phyloP scores from a whole-genome alignment of 2,797 vertebrate genomes.

The Urosaurus nigricauda region DNA sequence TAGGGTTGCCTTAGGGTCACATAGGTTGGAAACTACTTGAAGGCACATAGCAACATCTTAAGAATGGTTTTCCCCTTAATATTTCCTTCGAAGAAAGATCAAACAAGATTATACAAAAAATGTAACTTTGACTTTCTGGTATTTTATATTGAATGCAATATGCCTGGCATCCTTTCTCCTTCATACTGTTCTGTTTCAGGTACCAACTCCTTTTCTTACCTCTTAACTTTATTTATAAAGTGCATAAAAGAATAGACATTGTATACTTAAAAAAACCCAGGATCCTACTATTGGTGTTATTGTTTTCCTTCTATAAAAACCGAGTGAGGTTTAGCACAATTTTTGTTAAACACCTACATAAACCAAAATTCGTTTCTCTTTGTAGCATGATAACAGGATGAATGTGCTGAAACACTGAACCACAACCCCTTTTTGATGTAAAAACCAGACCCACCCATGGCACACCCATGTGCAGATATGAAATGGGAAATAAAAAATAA shows the following conservation, averaged over 20 bases:
- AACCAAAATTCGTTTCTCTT: not conserved
- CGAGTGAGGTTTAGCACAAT: not conserved
- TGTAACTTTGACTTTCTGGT: not conserved
- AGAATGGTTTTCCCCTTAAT: not conserved
- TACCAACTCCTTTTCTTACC: not conserved
- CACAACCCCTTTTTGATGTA: not conserved
- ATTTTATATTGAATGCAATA: not conserved
- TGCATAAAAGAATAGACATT: too few relatives aligned
- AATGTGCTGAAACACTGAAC: not conserved
- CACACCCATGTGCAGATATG: not conserved
- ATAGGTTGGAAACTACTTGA: too few relatives aligned
- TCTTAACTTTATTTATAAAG: not conserved
- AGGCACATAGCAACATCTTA: not conserved
- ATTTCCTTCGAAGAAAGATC: not conserved
- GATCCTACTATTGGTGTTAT: not conserved
- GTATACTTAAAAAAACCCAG: not conserved
- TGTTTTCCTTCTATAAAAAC: not conserved
- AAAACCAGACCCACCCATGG: not conserved
- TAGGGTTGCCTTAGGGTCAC: too few relatives aligned
- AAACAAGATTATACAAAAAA: not conserved
- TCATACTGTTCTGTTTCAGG: too few relatives aligned
- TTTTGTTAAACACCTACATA: not conserved
- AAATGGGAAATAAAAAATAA: too few relatives aligned
- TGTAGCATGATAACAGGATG: not conserved
- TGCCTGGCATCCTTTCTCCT: not conserved